A percentile compares a stretch with the other conserved stretches of the same genome.
These are phyloP conservation scores for Micromussa lordhowensis DNA, from an alignment of 92 coral and sea anemone species.

Conservation along the genomic window DNA sequence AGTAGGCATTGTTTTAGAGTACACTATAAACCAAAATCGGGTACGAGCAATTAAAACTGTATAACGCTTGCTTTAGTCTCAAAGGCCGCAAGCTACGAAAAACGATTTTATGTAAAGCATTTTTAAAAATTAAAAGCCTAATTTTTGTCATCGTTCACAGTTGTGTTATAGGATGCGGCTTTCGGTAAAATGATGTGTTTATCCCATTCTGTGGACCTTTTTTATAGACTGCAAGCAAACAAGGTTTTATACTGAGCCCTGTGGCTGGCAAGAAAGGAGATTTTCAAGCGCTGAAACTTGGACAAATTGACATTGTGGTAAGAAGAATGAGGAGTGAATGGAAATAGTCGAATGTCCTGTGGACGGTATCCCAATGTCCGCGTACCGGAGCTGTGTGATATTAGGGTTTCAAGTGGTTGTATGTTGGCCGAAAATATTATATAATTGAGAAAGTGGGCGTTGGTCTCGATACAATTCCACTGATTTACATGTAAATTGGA, in stretches of 20 bases:
- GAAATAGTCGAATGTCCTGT: not conserved
- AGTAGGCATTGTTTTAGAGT: not conserved
- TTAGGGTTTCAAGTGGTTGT: no score
- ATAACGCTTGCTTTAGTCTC: no score
- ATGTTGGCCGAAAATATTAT: no score
- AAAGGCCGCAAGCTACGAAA: not conserved
- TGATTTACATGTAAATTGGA: no score
- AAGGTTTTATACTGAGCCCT: conserved; percentile 79
- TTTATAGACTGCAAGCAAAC: conserved; percentile 83
- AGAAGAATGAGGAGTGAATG: conserved; percentile 29
- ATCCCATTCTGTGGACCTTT: not conserved
- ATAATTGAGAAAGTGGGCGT: no score
- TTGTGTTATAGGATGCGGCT: not conserved
- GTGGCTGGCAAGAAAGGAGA: conserved; percentile 79
- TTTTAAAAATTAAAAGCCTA: no score
- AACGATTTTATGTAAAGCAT: not conserved
- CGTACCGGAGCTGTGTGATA: no score
- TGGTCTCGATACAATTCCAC: no score
- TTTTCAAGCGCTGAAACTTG: conserved; percentile 94
- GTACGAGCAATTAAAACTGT: not conserved
- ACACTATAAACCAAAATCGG: no score
- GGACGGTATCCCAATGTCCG: no score
- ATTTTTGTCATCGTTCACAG: not conserved
- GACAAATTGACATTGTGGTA: conserved; percentile 87
- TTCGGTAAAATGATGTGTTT: not conserved